Conservation (phyloP, 2,888 invertebrate genomes). For the Nephrotoma guestfalica region DNA sequence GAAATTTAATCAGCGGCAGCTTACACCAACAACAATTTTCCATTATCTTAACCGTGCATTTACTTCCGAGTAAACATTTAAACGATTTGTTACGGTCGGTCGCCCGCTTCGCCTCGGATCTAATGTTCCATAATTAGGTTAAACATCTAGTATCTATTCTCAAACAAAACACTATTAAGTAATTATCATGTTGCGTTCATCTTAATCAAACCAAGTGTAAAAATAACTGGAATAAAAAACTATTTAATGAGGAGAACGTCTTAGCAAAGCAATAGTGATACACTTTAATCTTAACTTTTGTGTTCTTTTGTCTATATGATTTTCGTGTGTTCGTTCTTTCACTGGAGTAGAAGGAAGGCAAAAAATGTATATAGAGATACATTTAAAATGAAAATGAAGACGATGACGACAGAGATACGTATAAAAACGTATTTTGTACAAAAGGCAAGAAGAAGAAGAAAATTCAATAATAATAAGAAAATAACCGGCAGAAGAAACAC, state of each 20-base stretch:
- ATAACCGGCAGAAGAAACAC: neutral
- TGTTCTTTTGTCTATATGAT: neutral
- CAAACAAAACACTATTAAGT: neutral
- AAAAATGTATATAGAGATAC: neutral
- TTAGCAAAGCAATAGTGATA: neutral
- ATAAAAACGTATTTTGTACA: neutral
- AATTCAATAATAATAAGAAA: neutral
- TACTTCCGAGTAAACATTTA: neutral
- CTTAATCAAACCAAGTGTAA: neutral
- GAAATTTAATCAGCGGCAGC: neutral
- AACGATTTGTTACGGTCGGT: too few relatives aligned
- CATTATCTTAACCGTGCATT: neutral
- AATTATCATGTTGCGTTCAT: neutral
- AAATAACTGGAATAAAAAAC: neutral
- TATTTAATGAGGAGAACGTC: neutral
- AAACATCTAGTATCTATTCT: neutral
- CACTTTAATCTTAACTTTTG: neutral
- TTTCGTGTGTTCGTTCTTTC: neutral
- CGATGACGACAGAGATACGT: neutral
- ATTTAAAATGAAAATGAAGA: neutral
- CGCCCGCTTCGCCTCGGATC: neutral
- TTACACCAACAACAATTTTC: neutral
- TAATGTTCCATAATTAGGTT: neutral
- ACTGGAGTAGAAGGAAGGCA: neutral
- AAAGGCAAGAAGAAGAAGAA: neutral